Evolutionary conservation across 2,888 invertebrate genomes (phyloP).

Genomic region (Diadegma fenestrale): DNA sequence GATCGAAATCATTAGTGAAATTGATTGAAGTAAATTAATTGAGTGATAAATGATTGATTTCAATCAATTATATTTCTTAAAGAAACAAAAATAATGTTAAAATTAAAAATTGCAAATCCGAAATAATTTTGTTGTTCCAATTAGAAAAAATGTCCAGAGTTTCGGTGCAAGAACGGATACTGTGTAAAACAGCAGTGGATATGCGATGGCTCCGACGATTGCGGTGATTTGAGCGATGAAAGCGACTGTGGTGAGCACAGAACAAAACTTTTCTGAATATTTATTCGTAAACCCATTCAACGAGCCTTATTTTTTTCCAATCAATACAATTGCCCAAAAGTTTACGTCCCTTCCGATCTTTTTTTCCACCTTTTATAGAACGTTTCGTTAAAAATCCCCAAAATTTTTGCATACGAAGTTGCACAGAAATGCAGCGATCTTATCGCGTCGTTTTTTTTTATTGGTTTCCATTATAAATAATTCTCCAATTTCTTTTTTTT

Average conservation of each 20-base stretch:
- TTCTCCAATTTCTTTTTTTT: background rate
- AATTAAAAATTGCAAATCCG: background rate
- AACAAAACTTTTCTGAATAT: constrained; percentile 35
- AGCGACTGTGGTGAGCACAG: constrained; percentile 87
- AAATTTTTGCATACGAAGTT: background rate
- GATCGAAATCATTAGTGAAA: too few relatives aligned
- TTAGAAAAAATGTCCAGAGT: constrained; percentile 86
- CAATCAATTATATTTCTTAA: too few relatives aligned
- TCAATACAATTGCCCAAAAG: too few relatives aligned
- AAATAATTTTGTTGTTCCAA: background rate
- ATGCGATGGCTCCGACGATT: constrained; percentile 89
- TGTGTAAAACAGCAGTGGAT: constrained; percentile 89
- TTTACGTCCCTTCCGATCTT: background rate
- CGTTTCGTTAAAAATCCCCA: background rate
- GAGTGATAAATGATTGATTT: too few relatives aligned
- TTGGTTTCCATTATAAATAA: background rate
- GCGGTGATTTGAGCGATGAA: constrained; percentile 90
- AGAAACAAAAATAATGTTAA: too few relatives aligned
- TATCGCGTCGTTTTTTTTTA: background rate
- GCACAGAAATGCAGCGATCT: background rate
- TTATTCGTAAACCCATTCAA: background rate
- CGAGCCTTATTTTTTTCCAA: background rate
- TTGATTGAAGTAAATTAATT: too few relatives aligned
- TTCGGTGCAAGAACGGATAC: constrained; percentile 88
- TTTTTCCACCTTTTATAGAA: background rate